These are phyloP conservation scores for Plutella xylostella DNA, from an alignment of 2,888 invertebrate species.

Conservation along the genomic window DNA sequence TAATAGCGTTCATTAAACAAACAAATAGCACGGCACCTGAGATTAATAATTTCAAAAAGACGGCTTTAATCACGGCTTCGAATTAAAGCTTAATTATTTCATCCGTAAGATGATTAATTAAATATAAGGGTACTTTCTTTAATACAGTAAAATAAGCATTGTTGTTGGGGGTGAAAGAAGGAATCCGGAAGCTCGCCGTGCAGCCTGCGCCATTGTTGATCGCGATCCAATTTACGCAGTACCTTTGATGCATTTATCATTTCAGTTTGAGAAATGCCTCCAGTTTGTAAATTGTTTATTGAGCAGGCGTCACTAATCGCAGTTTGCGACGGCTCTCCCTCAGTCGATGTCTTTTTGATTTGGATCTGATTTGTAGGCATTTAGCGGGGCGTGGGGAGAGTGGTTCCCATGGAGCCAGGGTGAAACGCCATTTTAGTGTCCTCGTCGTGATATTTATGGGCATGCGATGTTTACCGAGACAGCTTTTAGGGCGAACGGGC, in stretches of 20 bases:
- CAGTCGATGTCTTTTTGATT: slow-evolving; percentile 59
- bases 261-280: slow-evolving; percentile 40
- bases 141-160: slow-evolving; percentile 31
- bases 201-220: slow-evolving; percentile 42
- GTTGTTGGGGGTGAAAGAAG: slow-evolving; percentile 52
- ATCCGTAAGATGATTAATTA: slow-evolving; percentile 59
- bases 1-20: slow-evolving; percentile 42
- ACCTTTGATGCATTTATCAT: slow-evolving; percentile 56
- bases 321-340: slow-evolving; percentile 29
- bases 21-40: slow-evolving; percentile 42
- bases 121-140: slow-evolving; percentile 51
- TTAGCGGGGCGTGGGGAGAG: slow-evolving; percentile 40
- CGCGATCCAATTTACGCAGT: slow-evolving; percentile 46
- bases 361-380: slow-evolving; percentile 58
- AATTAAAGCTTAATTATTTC: slow-evolving; percentile 57
- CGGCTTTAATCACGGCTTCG: slow-evolving; percentile 43
- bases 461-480: slow-evolving; percentile 45
- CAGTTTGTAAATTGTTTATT: slow-evolving; percentile 56
- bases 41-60: slow-evolving; percentile 41
- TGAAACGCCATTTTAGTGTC: slow-evolving; percentile 67
- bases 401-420: slow-evolving; percentile 62
- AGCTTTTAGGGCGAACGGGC: slow-evolving; percentile 54
- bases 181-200: slow-evolving; percentile 40
- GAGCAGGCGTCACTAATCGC: slow-evolving; percentile 57
- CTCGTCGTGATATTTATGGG: slow-evolving; percentile 60